Conservation (phyloP, 2,888 invertebrate genomes). For the Melieria picta region DNA sequence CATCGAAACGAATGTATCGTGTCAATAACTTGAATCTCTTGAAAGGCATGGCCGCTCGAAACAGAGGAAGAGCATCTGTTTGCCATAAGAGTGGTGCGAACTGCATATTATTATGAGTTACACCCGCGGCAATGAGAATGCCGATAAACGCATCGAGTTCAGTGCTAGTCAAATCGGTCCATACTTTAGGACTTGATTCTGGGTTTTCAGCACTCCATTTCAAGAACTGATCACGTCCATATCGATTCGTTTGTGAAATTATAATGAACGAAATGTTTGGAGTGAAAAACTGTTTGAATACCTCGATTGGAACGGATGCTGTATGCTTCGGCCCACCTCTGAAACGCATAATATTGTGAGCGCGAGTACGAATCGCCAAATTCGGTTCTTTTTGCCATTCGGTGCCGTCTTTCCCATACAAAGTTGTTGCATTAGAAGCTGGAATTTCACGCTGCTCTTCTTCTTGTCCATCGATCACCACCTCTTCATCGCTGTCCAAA, state of each 20-base stretch:
- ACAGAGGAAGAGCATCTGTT: conserved; percentile 6
- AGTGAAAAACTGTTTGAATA: conserved; percentile 39
- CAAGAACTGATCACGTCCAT: conserved; percentile 27
- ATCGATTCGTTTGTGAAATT: conserved; percentile 22
- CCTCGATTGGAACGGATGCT: conserved; percentile 37
- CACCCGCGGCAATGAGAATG: conserved; percentile 38
- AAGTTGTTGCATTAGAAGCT: conserved; percentile 17
- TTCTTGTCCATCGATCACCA: conserved; percentile 5
- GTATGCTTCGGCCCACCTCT: conserved; percentile 32
- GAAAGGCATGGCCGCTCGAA: conserved; percentile 2
- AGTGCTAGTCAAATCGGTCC: conserved; percentile 30
- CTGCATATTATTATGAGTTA: conserved; percentile 40
- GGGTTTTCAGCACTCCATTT: conserved; percentile 36
- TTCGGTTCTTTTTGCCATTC: conserved; percentile 32
- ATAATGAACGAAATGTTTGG: conserved; percentile 38
- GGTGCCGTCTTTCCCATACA: conserved; percentile 36
- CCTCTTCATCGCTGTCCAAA: conserved; percentile 36
- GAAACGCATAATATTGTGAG: conserved; percentile 35
- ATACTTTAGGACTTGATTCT: conserved; percentile 19
- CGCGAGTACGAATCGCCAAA: conserved; percentile 33
- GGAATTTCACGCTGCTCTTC: conserved; percentile 23
- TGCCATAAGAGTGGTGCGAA: conserved; percentile 30
- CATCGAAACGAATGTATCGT: conserved; percentile 46
- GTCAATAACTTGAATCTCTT: conserved; percentile 9
- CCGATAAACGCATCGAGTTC: conserved; percentile 37